Conservation (phyloP, 2,888 invertebrate species). For the Cetonia aurata region DNA sequence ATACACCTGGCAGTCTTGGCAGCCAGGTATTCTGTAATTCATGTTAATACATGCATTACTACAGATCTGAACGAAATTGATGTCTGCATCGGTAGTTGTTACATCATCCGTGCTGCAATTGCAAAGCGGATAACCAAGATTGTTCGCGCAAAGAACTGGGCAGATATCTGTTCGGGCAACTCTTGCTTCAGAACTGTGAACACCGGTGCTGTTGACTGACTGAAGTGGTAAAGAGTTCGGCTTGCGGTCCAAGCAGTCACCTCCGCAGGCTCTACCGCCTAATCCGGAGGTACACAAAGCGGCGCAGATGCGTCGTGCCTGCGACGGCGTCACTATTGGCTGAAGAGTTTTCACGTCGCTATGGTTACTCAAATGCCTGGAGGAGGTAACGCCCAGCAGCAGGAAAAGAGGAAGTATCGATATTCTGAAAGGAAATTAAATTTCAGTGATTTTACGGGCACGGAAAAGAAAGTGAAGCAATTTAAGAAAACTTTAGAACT, state of each 20-base stretch:
- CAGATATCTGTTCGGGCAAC: constrained; percentile 71
- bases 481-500: no score
- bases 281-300: constrained; percentile 66
- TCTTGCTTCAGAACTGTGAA: constrained; percentile 61
- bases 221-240: constrained; percentile 64
- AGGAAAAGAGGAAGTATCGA: constrained; percentile 59
- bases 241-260: constrained; percentile 68
- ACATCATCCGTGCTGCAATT: constrained; percentile 60
- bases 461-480: constrained; percentile 1
- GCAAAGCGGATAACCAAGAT: constrained; percentile 72
- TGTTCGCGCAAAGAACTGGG: constrained; percentile 72
- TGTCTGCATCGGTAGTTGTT: constrained; percentile 51
- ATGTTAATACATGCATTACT: constrained; percentile 67
- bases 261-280: constrained; percentile 71
- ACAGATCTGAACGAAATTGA: constrained; percentile 69
- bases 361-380: constrained; percentile 55
- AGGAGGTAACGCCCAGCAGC: constrained; percentile 56
- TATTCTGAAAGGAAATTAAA: constrained; percentile 58
- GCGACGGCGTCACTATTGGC: constrained; percentile 61
- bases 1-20: constrained; percentile 64
- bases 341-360: constrained; percentile 57
- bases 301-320: constrained; percentile 64
- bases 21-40: constrained; percentile 61
- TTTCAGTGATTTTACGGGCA: constrained; percentile 8
- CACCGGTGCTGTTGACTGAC: constrained; percentile 49